A percentile compares a stretch with the other conserved stretches of the same genome.
Conservation (phyloP, 2,797 vertebrate genomes). For the Malurus splendens region DNA sequence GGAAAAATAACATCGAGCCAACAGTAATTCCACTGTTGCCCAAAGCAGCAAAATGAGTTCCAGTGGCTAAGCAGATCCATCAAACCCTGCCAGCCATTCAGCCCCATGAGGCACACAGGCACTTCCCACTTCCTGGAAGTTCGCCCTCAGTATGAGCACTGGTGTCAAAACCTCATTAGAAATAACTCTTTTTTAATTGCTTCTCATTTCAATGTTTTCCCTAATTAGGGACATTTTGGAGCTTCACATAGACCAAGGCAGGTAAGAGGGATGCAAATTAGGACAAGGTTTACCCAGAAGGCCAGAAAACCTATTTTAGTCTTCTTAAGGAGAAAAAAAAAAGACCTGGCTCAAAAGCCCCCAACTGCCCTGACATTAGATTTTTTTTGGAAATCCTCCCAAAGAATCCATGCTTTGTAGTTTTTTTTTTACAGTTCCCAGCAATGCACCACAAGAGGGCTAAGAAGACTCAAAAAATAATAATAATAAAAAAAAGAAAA, state of each 20-base stretch:
- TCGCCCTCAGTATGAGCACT: accelerated
- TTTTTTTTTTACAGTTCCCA: not conserved
- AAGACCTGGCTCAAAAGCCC: not conserved
- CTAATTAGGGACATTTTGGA: not conserved
- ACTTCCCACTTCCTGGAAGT: not conserved
- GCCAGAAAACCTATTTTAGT: not conserved
- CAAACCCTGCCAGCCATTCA: not conserved
- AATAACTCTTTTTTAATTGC: not conserved
- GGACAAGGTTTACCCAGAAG: not conserved
- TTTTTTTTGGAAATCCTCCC: not conserved
- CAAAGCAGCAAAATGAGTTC: not conserved
- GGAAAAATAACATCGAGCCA: not conserved
- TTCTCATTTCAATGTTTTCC: not conserved
- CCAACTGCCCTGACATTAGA: not conserved
- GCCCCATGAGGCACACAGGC: accelerated
- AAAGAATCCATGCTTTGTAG: not conserved
- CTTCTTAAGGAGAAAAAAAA: not conserved
- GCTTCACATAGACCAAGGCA: not conserved
- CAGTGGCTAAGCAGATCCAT: not conserved
- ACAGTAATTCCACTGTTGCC: not conserved
- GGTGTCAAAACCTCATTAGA: not conserved
- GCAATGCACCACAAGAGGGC: not conserved
- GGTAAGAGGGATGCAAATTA: not conserved
- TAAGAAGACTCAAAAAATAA: not conserved
- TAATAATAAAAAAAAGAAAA: accelerated